Conservation (phyloP, 2,113 vertebrate genomes). For the Xiphophorus couchianus region DNA sequence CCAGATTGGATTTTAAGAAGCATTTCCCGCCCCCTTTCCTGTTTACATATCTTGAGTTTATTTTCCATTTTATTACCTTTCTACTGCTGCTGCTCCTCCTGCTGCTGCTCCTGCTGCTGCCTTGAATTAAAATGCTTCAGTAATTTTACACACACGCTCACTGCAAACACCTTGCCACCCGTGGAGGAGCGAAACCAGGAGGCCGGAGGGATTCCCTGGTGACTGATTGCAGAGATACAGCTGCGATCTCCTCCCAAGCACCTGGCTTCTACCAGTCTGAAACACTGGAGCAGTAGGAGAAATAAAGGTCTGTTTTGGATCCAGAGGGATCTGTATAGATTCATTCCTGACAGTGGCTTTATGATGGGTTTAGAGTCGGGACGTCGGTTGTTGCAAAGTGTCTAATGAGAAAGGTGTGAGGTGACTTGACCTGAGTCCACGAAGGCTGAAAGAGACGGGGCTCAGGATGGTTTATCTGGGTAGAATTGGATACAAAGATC, state of each 20-base stretch:
- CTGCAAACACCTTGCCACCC: constrained; percentile 35
- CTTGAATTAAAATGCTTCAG: constrained; percentile 35
- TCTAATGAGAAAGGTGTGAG: constrained; percentile 52
- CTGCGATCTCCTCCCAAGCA: constrained; percentile 48
- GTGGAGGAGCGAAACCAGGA: constrained; percentile 35
- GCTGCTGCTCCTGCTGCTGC: constrained; percentile 30
- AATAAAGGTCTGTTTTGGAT: constrained; percentile 49
- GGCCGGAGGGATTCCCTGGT: constrained; percentile 42
- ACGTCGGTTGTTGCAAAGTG: constrained; percentile 60
- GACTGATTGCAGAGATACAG: constrained; percentile 42
- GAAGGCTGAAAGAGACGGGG: constrained; percentile 12
- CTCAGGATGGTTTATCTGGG: constrained; percentile 11
- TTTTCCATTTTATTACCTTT: constrained; percentile 50
- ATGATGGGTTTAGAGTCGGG: constrained; percentile 57
- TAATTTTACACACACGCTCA: constrained; percentile 52
- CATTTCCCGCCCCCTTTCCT: constrained; percentile 42
- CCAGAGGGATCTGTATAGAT: constrained; percentile 51
- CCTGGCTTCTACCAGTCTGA: constrained; percentile 64
- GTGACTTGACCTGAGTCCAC: constrained; percentile 44
- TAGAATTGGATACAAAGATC: background rate
- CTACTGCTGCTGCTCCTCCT: constrained; percentile 9
- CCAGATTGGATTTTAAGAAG: constrained; percentile 42
- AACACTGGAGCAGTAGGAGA: constrained; percentile 51
- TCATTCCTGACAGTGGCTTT: constrained; percentile 50
- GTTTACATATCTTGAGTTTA: constrained; percentile 53